These are phyloP conservation scores for Austrolebias charrua DNA, from an alignment of 2,797 vertebrate species.

Conservation along the genomic window DNA sequence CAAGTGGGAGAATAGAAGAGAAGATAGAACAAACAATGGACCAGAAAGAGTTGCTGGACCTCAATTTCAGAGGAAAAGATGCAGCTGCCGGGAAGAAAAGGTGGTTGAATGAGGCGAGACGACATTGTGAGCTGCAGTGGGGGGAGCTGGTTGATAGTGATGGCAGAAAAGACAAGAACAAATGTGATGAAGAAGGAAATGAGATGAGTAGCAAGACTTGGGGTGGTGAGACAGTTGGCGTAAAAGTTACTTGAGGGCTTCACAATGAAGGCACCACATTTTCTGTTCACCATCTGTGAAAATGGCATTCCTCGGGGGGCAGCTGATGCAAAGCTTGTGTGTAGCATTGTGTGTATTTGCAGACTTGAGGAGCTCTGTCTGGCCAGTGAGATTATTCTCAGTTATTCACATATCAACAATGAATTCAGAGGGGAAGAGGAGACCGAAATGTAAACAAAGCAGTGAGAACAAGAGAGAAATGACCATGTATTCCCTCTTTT, in stretches of 20 bases:
- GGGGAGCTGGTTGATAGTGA: not conserved
- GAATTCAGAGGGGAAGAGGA: slow-evolving; percentile 38
- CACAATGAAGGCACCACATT: slow-evolving; percentile 57
- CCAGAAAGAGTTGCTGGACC: slow-evolving; percentile 44
- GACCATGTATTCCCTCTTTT: slow-evolving; percentile 9
- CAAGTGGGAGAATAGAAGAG: slow-evolving; percentile 34
- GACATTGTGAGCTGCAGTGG: slow-evolving; percentile 27
- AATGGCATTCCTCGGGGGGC: slow-evolving; percentile 56
- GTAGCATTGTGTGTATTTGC: slow-evolving; percentile 38
- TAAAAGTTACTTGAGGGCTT: slow-evolving; percentile 70
- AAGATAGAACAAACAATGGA: slow-evolving; percentile 2
- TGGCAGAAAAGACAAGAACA: slow-evolving; percentile 24
- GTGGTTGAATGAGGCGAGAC: slow-evolving; percentile 28
- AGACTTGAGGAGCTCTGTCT: slow-evolving; percentile 30
- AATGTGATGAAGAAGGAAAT: slow-evolving; percentile 13
- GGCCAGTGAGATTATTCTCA: slow-evolving; percentile 37
- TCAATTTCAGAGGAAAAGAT: slow-evolving; percentile 41
- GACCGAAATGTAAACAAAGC: slow-evolving; percentile 37
- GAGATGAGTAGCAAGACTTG: slow-evolving; percentile 19
- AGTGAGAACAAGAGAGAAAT: slow-evolving; percentile 26
- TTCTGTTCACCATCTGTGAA: slow-evolving; percentile 66
- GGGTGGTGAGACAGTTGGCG: not conserved
- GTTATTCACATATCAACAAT: slow-evolving; percentile 59
- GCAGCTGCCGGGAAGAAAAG: slow-evolving; percentile 27
- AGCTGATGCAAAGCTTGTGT: slow-evolving; percentile 43